Evolutionary conservation across 35 echinoderm and acorn worm species (phyloP).

Genomic region (Ophioderma brevispina): DNA sequence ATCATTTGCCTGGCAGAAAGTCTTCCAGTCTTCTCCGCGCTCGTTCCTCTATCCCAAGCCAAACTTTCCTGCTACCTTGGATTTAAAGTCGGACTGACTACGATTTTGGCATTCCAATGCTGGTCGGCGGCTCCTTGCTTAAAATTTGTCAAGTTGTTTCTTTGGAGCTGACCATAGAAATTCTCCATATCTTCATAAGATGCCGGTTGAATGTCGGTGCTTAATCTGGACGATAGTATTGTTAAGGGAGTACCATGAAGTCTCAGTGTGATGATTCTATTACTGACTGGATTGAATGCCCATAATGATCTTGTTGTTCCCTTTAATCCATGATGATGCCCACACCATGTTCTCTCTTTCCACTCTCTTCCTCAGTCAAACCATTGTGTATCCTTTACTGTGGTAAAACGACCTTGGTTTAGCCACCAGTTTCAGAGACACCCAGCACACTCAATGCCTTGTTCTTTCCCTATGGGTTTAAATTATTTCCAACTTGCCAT

Average conservation of each 20-base stretch:
- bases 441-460: conserved; percentile 23
- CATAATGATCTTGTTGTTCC: not conserved
- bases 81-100: conserved; percentile 8
- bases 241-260: no score
- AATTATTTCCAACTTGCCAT: conserved; percentile 6
- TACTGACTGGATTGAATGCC: conserved; percentile 29
- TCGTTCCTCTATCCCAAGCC: conserved; percentile 50
- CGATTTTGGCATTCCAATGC: conserved; percentile 60
- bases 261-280: conserved; percentile 31
- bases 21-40: conserved; percentile 13
- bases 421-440: conserved; percentile 30
- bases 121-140: not conserved
- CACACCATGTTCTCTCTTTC: conserved; percentile 32
- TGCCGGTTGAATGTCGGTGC: no score
- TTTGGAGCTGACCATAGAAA: conserved; percentile 25
- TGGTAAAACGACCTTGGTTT: conserved; percentile 33
- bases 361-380: conserved; percentile 31
- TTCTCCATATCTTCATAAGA: no score
- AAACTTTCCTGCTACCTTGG: conserved; percentile 4
- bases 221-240: no score
- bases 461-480: conserved; percentile 15
- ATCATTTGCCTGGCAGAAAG: conserved; percentile 39
- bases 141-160: conserved; percentile 20
- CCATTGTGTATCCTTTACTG: conserved; percentile 17
- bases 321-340: conserved; percentile 22